Conservation (phyloP, 64 coral and sea anemone genomes). For the Anthopleura sola region DNA sequence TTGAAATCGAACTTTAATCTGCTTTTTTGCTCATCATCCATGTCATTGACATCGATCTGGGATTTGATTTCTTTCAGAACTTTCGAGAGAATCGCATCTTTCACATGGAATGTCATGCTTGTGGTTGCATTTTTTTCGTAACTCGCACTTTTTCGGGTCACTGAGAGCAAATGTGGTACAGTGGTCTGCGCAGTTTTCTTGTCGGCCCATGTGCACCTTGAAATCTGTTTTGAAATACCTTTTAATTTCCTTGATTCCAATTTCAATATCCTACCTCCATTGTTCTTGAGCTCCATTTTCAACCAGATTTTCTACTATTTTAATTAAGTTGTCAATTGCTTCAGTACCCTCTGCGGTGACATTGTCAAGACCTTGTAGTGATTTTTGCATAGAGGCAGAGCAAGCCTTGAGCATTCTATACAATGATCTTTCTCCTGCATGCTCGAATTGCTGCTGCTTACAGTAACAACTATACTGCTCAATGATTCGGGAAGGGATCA, state of each 20-base stretch:
- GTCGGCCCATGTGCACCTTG: neutral
- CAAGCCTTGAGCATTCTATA: constrained; percentile 50
- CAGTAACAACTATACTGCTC: constrained; percentile 43
- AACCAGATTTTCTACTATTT: neutral
- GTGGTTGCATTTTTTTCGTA: constrained; percentile 21
- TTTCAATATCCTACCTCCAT: neutral
- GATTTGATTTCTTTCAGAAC: constrained; percentile 14
- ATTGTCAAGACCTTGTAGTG: no score
- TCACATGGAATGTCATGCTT: constrained; percentile 11
- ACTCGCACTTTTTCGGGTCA: constrained; percentile 13
- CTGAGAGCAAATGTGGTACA: constrained; percentile 29
- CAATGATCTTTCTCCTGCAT: constrained; percentile 40
- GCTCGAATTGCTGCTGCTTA: constrained; percentile 32
- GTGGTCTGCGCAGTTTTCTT: constrained; percentile 27
- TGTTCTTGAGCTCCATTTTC: constrained; percentile 24
- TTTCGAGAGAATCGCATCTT: constrained; percentile 14
- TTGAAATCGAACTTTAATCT: constrained; percentile 39
- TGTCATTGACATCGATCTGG: constrained; percentile 13
- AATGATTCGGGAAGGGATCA: constrained; percentile 47
- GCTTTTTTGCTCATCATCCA: constrained; percentile 18
- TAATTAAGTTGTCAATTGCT: neutral
- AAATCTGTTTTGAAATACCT: no score
- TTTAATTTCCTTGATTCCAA: neutral
- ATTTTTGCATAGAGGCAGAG: neutral
- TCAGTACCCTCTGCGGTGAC: neutral